Evolutionary conservation across 2,888 invertebrate genomes (phyloP).

Genomic region (Uloborus plumipes): DNA sequence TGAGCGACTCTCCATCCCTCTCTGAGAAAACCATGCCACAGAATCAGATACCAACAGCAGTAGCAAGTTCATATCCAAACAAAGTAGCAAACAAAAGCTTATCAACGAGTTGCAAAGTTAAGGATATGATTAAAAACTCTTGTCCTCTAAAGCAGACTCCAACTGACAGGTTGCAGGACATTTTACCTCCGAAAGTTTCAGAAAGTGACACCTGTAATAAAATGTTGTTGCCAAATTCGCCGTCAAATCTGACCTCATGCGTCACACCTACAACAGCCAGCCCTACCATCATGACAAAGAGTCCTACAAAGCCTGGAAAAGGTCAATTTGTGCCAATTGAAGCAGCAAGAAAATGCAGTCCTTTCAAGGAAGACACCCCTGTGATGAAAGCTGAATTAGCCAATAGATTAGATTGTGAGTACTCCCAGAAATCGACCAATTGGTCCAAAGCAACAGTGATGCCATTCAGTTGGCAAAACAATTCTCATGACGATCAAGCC

Average conservation of each 20-base stretch:
- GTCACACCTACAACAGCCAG: constrained; percentile 5
- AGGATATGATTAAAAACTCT: constrained; percentile 44
- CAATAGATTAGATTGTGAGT: constrained; percentile 46
- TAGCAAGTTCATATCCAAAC: constrained; percentile 4
- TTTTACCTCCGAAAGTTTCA: constrained; percentile 19
- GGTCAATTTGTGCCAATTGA: background rate
- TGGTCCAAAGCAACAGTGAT: constrained; percentile 59
- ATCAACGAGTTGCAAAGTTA: constrained; percentile 47
- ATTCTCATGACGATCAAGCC: constrained; percentile 50
- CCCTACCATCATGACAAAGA: constrained; percentile 31
- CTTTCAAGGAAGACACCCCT: constrained; percentile 18
- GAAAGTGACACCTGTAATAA: constrained; percentile 24
- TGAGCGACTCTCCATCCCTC: constrained; percentile 5
- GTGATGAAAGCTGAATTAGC: constrained; percentile 46
- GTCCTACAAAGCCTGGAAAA: constrained; percentile 38
- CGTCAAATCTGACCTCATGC: background rate
- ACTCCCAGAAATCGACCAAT: constrained; percentile 31
- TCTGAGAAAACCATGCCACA: constrained; percentile 14
- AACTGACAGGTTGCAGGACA: constrained; percentile 15
- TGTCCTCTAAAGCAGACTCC: constrained; percentile 17
- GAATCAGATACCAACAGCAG: constrained; percentile 14
- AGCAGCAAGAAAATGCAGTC: constrained; percentile 2
- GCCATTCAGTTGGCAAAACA: constrained; percentile 57
- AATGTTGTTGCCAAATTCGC: constrained; percentile 39
- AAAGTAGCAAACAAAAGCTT: constrained; percentile 26